Percentiles rank a stretch among this genome's conserved stretches.
Evolutionary conservation across 2,797 vertebrate species (phyloP).

Genomic region (Platalea minor): DNA sequence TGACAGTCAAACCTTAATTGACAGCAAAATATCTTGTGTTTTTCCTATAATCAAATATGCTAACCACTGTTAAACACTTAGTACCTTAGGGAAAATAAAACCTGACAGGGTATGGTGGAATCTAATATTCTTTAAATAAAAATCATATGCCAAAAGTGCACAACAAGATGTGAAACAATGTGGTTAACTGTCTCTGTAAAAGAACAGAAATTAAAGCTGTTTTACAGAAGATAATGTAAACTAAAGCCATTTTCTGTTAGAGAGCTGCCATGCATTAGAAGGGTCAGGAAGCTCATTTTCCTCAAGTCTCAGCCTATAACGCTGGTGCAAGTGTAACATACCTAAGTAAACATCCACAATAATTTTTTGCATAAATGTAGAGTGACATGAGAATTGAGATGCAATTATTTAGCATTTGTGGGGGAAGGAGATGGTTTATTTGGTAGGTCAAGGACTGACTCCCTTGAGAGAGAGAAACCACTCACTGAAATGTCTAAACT

Average conservation of each 20-base stretch:
- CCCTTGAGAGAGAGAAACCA: conserved; percentile 18
- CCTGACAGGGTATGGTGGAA: neutral
- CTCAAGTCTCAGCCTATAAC: conserved; percentile 26
- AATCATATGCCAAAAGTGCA: neutral
- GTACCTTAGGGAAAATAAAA: neutral
- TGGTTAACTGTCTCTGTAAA: neutral
- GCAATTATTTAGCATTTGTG: conserved; percentile 65
- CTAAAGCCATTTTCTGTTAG: neutral
- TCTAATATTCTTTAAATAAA: neutral
- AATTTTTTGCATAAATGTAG: conserved; percentile 63
- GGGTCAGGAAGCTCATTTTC: conserved; percentile 68
- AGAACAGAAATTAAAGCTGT: neutral
- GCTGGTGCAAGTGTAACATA: neutral
- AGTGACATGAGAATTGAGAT: conserved; percentile 56
- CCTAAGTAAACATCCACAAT: conserved; percentile 35
- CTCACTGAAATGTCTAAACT: conserved; percentile 17
- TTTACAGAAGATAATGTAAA: neutral
- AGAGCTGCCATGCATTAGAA: neutral
- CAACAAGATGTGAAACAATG: neutral
- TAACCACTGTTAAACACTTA: neutral
- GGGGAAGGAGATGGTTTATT: conserved; percentile 56
- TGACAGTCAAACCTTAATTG: neutral
- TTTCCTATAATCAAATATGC: neutral
- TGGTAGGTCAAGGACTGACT: conserved; percentile 48
- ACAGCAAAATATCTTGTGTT: neutral